phyloP scores from a whole-genome alignment of 2,888 invertebrate genomes.

The Brassicogethes aeneus region DNA sequence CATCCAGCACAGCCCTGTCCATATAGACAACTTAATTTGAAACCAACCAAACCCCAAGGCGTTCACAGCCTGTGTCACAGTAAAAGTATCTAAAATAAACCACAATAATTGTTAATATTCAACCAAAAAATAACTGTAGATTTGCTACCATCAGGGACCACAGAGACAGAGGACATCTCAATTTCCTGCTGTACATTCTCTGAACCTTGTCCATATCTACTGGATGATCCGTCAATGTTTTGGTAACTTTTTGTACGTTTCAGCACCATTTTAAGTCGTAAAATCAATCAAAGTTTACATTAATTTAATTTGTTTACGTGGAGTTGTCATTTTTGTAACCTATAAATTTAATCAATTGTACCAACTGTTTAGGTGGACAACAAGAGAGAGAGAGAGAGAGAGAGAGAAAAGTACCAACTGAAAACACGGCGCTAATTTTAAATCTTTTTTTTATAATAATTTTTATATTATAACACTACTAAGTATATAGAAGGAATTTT shows the following conservation, averaged over 20 bases:
- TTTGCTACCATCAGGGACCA: slow-evolving; percentile 74
- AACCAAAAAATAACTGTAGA: neutral
- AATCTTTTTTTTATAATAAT: too few species aligned
- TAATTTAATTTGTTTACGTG: slow-evolving; percentile 16
- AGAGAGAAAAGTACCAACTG: too few species aligned
- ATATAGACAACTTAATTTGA: slow-evolving; percentile 77
- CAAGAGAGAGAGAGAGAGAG: too few species aligned
- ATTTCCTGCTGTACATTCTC: slow-evolving; percentile 48
- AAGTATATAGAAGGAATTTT: too few species aligned
- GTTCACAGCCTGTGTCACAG: slow-evolving; percentile 80
- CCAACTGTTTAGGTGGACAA: too few species aligned
- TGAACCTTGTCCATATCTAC: slow-evolving; percentile 3
- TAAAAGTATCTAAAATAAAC: slow-evolving; percentile 64
- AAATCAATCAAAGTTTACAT: neutral
- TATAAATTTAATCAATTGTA: neutral
- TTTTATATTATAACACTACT: too few species aligned
- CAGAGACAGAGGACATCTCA: slow-evolving; percentile 71
- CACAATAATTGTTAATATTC: slow-evolving; percentile 2
- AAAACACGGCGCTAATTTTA: too few species aligned
- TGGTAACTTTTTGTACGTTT: slow-evolving; percentile 53
- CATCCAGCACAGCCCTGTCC: slow-evolving; percentile 89
- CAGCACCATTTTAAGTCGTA: slow-evolving; percentile 36
- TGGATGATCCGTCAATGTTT: slow-evolving; percentile 47
- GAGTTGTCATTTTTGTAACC: slow-evolving; percentile 11
- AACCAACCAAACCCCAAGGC: slow-evolving; percentile 83